Evolutionary conservation across 64 coral and sea anemone species (phyloP).

Genomic region (Montipora foliosa): DNA sequence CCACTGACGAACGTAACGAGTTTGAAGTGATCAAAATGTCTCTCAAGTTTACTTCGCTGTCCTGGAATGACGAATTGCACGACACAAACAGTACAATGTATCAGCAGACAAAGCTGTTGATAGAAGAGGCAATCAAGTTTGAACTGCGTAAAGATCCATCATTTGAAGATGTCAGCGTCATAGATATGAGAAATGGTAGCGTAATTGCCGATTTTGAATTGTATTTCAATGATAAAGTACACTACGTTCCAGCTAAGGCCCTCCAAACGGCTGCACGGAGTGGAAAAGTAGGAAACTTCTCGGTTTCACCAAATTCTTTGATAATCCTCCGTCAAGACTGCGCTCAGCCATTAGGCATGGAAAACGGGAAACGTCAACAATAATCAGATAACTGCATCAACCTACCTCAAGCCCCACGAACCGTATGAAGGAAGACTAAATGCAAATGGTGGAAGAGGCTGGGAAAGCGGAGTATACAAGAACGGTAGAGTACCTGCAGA

Average conservation of each 20-base stretch:
- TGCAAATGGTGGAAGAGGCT: conserved; percentile 3
- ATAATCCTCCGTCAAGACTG: conserved; percentile 8
- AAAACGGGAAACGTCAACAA: conserved; percentile 27
- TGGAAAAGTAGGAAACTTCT: conserved; percentile 25
- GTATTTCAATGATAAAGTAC: conserved; percentile 18
- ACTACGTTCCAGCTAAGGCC: neutral
- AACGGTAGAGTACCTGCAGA: conserved; percentile 7
- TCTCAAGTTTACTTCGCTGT: conserved; percentile 2
- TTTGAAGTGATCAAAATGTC: conserved; percentile 1
- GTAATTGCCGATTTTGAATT: conserved; percentile 42
- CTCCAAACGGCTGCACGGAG: conserved; percentile 2
- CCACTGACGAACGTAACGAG: neutral
- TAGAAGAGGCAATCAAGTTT: conserved; percentile 20
- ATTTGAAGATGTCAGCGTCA: conserved; percentile 8
- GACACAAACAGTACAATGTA: neutral
- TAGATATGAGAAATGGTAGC: neutral
- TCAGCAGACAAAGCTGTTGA: neutral
- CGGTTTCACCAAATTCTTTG: conserved; percentile 11
- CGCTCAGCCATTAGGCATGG: conserved; percentile 32
- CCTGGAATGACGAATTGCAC: conserved; percentile 3
- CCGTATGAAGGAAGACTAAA: conserved; percentile 31
- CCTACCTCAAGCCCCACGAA: neutral
- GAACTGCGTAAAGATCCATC: conserved; percentile 23
- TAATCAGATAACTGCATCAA: conserved; percentile 10
- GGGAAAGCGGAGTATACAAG: conserved; percentile 1